Percentiles rank a stretch among this genome's conserved stretches.
Conservation (phyloP, 1,140 invertebrate genomes). For the Drosophila pseudoananassae region DNA sequence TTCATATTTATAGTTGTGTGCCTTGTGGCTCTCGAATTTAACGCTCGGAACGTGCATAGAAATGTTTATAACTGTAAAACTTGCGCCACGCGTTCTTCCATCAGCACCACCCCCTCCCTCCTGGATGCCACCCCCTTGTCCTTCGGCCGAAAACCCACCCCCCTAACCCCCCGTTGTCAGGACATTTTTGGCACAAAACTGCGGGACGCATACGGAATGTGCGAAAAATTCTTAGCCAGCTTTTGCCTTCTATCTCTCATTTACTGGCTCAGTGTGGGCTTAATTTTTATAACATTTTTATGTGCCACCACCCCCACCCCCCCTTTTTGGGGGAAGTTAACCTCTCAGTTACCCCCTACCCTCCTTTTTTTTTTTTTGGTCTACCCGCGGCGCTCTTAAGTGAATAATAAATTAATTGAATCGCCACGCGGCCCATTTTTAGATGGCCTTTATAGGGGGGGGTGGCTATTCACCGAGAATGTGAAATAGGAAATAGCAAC, state of each 20-base stretch:
- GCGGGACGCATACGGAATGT: constrained; percentile 50
- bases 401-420: constrained; percentile 83
- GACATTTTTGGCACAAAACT: constrained; percentile 71
- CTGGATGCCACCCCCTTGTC: background rate
- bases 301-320: constrained; percentile 34
- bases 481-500: background rate
- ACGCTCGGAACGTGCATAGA: constrained; percentile 67
- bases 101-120: constrained; percentile 23
- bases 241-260: constrained; percentile 1
- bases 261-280: constrained; percentile 44
- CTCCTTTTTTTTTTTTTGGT: too few relatives aligned
- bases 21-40: constrained; percentile 46
- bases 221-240: constrained; percentile 58
- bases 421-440: constrained; percentile 71
- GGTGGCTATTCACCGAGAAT: background rate
- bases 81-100: constrained; percentile 64
- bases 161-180: constrained; percentile 28
- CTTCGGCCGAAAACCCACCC: background rate
- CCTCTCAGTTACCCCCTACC: background rate
- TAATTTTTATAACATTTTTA: constrained; percentile 82
- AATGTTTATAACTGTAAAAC: constrained; percentile 73
- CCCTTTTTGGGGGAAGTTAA: background rate
- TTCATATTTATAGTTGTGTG: constrained; percentile 18
- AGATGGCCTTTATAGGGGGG: constrained; percentile 7
- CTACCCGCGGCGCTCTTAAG: constrained; percentile 60